Conservation (phyloP, 2,113 vertebrate genomes). For the Mus pahari region DNA sequence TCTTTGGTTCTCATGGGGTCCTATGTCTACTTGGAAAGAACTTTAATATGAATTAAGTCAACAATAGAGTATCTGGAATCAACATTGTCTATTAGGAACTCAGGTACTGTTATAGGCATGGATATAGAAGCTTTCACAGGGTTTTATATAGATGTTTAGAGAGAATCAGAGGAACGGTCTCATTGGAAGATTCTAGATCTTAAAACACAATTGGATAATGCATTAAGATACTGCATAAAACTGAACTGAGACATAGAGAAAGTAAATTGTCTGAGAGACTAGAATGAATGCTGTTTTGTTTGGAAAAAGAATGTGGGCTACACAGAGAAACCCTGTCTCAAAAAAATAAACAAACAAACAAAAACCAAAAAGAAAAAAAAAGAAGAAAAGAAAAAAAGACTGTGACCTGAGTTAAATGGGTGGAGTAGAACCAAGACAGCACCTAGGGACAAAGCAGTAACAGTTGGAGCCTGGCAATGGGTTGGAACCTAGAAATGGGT, state of each 20-base stretch:
- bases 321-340: too few relatives aligned
- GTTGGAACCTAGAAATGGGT: conserved; percentile 7
- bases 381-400: too few relatives aligned
- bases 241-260: neutral
- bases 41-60: conserved; percentile 8
- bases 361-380: too few relatives aligned
- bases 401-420: neutral
- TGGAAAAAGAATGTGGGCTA: neutral
- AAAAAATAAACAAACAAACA: too few relatives aligned
- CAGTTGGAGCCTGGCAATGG: neutral
- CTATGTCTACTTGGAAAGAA: conserved; percentile 33
- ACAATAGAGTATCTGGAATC: neutral
- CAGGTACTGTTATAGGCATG: neutral
- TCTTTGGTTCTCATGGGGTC: neutral
- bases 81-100: neutral
- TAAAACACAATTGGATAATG: neutral
- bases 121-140: neutral
- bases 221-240: neutral
- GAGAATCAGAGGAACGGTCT: neutral
- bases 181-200: neutral
- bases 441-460: neutral
- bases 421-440: neutral
- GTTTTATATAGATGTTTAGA: neutral
- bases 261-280: neutral
- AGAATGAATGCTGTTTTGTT: neutral